Base-by-base conservation (phyloP, 2,888 invertebrate species). In the Thereva unica region DNA sequence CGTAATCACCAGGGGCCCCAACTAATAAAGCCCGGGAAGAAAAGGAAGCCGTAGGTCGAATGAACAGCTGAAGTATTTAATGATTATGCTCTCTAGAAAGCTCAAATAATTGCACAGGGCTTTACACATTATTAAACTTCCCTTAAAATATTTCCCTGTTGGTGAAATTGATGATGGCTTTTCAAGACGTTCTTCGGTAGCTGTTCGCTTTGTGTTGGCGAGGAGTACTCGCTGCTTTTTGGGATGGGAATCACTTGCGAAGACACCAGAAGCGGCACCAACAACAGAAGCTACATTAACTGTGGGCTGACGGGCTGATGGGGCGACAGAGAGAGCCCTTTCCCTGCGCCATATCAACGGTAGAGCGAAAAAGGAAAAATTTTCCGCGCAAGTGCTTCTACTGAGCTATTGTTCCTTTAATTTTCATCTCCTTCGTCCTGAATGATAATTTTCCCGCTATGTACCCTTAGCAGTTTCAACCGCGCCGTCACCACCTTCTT, bases 41-140 rank as follows among this genome's bases (percentile, higher is more conserved):
- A 67, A 55, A 55, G 47, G 67, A 56, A 55, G 50, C 54, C 49
- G 56, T 64, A 50, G 63, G 64, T 56, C 56, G 55, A 61, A 38
- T 63, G 64, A 64, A 49, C 59, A 63, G 52, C 55, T 56, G 23
- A 64, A 67, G 59, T 64, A 59, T 67, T 67, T 64, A 67, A 67
- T 67, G 64, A 67, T 67, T 67, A 56, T 64, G 53, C 59, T 66
- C 57, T 59, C 49, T 52, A 50, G 56, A 52, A 56, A 64, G 54
- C 65, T 50, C 63, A 63, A 66, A 68, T 66, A 68, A 68, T 68
- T 66, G 66, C 66, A 61, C 55, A 66, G 55, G 68, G 68, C 68
- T 68, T 68, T 66, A 66, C 68, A 68, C 68, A 66, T 68, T 68
- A 66, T 68, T 68, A 68, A 68, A 63, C 68, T 63, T 66, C 54